A percentile compares a stretch with the other conserved stretches of the same genome.
These are phyloP conservation scores for Psittacula derbiana DNA, from an alignment of 2,797 vertebrate genomes.

Conservation along the genomic window DNA sequence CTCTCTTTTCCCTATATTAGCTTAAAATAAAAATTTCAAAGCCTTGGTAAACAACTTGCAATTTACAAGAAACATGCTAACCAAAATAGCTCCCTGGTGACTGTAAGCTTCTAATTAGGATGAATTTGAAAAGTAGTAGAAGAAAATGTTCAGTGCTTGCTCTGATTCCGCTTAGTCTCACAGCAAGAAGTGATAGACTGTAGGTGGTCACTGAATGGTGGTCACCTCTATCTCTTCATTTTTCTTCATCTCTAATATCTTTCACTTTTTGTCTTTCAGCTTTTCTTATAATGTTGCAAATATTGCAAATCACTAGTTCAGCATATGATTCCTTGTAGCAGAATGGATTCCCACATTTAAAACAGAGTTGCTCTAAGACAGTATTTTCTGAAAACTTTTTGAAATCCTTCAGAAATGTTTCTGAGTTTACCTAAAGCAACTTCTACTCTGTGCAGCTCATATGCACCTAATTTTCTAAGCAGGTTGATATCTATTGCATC, in stretches of 20 bases:
- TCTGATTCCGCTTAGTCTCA: not conserved
- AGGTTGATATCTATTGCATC: not conserved
- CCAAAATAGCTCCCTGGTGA: not conserved
- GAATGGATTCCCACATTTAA: not conserved
- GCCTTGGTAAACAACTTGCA: not conserved
- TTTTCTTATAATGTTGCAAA: not conserved
- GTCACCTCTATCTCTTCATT: not conserved
- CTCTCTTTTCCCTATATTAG: not conserved
- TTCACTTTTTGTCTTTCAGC: not conserved
- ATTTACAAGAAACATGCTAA: not conserved
- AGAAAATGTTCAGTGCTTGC: not conserved
- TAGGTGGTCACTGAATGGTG: not conserved
- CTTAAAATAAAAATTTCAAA: not conserved
- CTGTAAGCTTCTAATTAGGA: not conserved
- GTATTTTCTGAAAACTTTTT: not conserved
- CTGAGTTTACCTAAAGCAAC: not conserved
- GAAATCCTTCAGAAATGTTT: not conserved
- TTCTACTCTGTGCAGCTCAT: not conserved
- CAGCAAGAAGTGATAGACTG: not conserved
- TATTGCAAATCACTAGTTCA: not conserved
- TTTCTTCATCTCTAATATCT: not conserved
- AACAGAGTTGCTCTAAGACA: not conserved
- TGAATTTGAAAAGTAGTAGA: not conserved
- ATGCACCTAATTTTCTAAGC: not conserved
- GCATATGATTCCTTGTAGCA: not conserved